phyloP scores from a whole-genome alignment of 1,140 invertebrate species.

The Drosophila oshimai region DNA sequence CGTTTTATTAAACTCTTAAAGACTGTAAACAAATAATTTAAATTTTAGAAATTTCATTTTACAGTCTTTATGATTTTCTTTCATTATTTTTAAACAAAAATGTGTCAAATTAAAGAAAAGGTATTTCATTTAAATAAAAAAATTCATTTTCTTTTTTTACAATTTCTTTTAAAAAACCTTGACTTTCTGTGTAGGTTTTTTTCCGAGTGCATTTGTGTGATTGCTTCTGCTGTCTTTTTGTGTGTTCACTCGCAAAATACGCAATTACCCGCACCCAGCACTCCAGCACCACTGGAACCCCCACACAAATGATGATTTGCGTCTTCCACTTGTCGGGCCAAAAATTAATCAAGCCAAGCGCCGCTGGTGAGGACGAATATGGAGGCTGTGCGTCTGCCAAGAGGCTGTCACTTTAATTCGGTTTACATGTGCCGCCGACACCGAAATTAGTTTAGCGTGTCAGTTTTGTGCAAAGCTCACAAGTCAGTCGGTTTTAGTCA shows the following conservation, averaged over 20 bases:
- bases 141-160: too few relatives aligned
- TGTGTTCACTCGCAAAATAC: slow-evolving; percentile 64
- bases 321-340: slow-evolving; percentile 60
- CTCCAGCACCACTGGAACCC: slow-evolving; percentile 2
- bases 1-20: too few relatives aligned
- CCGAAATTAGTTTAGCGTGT: slow-evolving; percentile 73
- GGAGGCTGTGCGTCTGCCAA: slow-evolving; percentile 19
- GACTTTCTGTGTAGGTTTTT: too few relatives aligned
- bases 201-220: slow-evolving; percentile 23
- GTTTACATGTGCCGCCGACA: slow-evolving; percentile 70
- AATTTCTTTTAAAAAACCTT: not conserved
- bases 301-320: slow-evolving; percentile 59
- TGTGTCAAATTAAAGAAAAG: too few relatives aligned
- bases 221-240: slow-evolving; percentile 19
- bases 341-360: slow-evolving; percentile 71
- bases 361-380: slow-evolving; percentile 1
- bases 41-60: too few relatives aligned
- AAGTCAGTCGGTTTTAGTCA: slow-evolving; percentile 3
- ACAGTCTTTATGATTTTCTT: too few relatives aligned
- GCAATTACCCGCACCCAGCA: slow-evolving; percentile 64
- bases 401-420: slow-evolving; percentile 57
- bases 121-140: too few relatives aligned
- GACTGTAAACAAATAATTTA: too few relatives aligned
- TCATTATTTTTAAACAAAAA: too few relatives aligned
- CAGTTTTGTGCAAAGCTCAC: slow-evolving; percentile 44